Base-by-base conservation (phyloP, 2,888 invertebrate genomes). In the Meteorus cinctellus region DNA sequence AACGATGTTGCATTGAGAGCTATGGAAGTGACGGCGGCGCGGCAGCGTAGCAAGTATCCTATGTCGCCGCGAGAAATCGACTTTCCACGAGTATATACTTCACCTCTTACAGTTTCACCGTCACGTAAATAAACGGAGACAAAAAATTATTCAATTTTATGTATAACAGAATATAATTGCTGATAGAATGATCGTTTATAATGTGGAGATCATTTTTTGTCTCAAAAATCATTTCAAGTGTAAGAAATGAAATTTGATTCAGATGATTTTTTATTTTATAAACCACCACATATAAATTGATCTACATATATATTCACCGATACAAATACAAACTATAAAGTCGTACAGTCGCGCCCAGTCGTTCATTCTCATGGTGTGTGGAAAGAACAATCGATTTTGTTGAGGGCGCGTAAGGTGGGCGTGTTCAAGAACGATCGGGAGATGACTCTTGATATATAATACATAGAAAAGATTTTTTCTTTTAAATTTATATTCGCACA, bases 1-100 rank as follows among this genome's bases (percentile, higher is more conserved):
- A 70, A 83, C 77, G 78, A 82, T 83, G 80, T 72, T 76, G 48
- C 76, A 72, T 72, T 62, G 75, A 76, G 72, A 72, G 51, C 76
- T 72, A 55, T 65, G 41, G 63, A 65, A 48, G 76, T 76, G 55
- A 55, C 19, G 55, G 55, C 55, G 1, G 55, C 6, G 55, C 55
- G n/a, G 48, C n/a, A 55, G 19, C 55, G 55, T 19, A 55, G 55
- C 24, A 8, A 55, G 19, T 19, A n/a, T 55, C 55, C 6, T 55
- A 55, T 68, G 72, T 76, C 63, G 72, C 63, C 31, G 66, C 72
- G 72, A 72, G 72, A 76, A 76, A 76, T 72, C 76, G 76, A 76
- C 72, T 76, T 72, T 76, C 72, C 72, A 76, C 71, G 75, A 55
- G 63, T 51, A 60, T 48, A 29, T 29, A 48, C 68, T 45, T 41